Evolutionary conservation across 2,797 vertebrate species (phyloP), one percentile per base, ranked within the genome.

Genomic region (Danio albolineatus): DNA sequence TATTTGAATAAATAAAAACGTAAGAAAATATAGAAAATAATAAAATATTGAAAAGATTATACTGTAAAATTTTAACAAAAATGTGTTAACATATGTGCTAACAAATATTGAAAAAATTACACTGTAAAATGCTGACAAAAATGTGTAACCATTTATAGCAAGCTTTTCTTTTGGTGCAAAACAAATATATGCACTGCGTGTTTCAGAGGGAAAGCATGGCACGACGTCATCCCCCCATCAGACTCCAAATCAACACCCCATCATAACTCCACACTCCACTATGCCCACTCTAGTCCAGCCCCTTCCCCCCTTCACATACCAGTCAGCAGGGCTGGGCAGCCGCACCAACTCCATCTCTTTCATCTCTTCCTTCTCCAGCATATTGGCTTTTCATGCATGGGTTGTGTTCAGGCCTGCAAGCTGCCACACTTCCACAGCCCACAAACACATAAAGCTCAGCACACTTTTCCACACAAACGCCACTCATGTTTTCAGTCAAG

Each of bases 301-400:
- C 36, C 60, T 17, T 46, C 46, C 76, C 41, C 36, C 41, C 36
- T 67, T 73, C 49, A 28, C n/a, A 44, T 46, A 61, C 74, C 75
- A 59, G 10, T 43, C 43, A 70, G 10, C 60, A 56, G 70, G 56
- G 67, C 46, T 3, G 5, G 36, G 66, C 64, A 53, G 17, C 39
- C 48, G 60, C 62, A 44, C 54, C 28, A 16, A 62, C 76, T 67
- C 39, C 78, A 54, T 71, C 74, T 71, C 28, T 59, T 56, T 83
- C 71, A 66, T 72, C 72, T 62, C 48, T 73, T 17, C 44, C 51
- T 21, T 77, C 51, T 74, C 44, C 56, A 78, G 79, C 85, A 87
- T 87, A 86, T 84, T 87, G 83, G 64, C 73, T 81, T 85, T 85
- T 85, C 82, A 86, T 84, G 86, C 78, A 82, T 84, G 85, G 73